Conservation (phyloP, 2,888 invertebrate genomes). For the Amiota communis region DNA sequence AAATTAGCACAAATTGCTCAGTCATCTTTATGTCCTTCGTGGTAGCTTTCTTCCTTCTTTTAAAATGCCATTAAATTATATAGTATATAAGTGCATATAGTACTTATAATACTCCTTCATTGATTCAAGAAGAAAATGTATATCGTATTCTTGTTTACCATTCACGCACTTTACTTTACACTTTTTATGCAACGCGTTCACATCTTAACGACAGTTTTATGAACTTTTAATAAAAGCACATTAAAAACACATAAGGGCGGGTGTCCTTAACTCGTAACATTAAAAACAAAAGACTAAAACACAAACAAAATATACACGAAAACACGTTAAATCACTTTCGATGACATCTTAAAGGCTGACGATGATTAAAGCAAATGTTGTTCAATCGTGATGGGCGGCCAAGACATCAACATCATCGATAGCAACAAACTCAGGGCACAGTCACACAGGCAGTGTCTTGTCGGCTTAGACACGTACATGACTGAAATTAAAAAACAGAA, state of each 20-base stretch:
- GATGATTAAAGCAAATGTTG: conserved; percentile 12
- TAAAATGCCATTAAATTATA: no score
- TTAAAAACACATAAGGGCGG: conserved; percentile 21
- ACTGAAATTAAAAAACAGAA: neutral
- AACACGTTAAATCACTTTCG: conserved; percentile 7
- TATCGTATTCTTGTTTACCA: conserved; percentile 19
- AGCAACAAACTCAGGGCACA: neutral
- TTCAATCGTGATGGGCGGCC: neutral
- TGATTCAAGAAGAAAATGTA: no score
- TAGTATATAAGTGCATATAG: no score
- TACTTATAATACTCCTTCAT: no score
- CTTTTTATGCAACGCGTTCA: conserved; percentile 3
- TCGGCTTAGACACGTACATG: conserved; percentile 15
- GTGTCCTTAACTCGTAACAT: no score
- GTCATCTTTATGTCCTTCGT: conserved; percentile 23
- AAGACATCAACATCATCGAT: neutral
- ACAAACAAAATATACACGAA: neutral
- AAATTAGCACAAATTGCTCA: neutral
- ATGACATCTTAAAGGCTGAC: neutral
- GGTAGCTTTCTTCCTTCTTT: no score
- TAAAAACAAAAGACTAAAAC: no score
- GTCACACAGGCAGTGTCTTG: neutral
- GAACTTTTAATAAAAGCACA: conserved; percentile 28
- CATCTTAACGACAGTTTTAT: conserved; percentile 52
- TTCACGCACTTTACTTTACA: neutral